These are phyloP conservation scores for Lagodon rhomboides DNA, from an alignment of 2,797 vertebrate genomes.

Conservation along the genomic window DNA sequence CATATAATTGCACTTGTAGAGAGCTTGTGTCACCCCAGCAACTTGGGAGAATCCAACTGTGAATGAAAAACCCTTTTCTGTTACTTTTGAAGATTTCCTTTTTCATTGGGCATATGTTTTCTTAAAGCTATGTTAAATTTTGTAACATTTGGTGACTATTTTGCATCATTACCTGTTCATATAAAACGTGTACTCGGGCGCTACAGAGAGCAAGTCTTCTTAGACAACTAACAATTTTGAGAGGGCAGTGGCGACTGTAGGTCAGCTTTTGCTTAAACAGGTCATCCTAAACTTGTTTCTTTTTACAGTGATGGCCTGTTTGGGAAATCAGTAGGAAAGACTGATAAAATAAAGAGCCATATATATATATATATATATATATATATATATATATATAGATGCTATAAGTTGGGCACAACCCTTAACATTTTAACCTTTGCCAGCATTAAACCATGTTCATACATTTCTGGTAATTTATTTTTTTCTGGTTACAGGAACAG, in stretches of 20 bases:
- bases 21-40: slow-evolving; percentile 56
- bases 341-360: slow-evolving; percentile 57
- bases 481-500: slow-evolving; percentile 67
- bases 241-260: neutral
- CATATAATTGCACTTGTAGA: slow-evolving; percentile 70
- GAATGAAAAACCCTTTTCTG: slow-evolving; percentile 61
- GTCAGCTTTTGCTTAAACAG: slow-evolving; percentile 24
- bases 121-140: slow-evolving; percentile 30
- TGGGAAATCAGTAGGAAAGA: slow-evolving; percentile 21
- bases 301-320: slow-evolving; percentile 24
- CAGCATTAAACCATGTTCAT: slow-evolving; percentile 56
- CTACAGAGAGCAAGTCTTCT: slow-evolving; percentile 23
- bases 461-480: slow-evolving; percentile 43
- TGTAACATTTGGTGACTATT: slow-evolving; percentile 37
- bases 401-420: slow-evolving; percentile 55
- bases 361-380: slow-evolving; percentile 42
- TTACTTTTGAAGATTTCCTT: slow-evolving; percentile 40
- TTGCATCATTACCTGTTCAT: slow-evolving; percentile 43
- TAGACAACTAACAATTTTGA: slow-evolving; percentile 22
- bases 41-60: slow-evolving; percentile 66
- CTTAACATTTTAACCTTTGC: slow-evolving; percentile 54
- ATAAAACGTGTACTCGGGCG: slow-evolving; percentile 19
- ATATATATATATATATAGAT: slow-evolving; percentile 34
- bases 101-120: slow-evolving; percentile 27
- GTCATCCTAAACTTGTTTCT: slow-evolving; percentile 8